These are phyloP conservation scores for Clytia hemisphaerica DNA, from an alignment of 30 jellyfish, hydroid and myxozoan genomes.

Conservation along the genomic window DNA sequence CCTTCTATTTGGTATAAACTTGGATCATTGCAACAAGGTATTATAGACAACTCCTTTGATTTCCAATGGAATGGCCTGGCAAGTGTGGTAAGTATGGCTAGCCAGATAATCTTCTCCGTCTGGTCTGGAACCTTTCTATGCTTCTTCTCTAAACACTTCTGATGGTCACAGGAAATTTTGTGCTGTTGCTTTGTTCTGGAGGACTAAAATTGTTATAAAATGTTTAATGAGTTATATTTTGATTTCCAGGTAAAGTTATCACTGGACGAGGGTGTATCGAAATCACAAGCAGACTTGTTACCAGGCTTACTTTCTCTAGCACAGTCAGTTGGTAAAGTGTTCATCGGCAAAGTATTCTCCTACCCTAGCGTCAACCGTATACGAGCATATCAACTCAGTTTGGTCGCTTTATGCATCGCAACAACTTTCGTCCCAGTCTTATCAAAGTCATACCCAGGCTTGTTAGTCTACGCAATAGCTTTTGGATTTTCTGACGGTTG, in stretches of 20 bases:
- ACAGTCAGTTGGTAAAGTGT: constrained; percentile 67
- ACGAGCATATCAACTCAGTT: constrained; percentile 56
- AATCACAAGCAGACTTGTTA: constrained; percentile 45
- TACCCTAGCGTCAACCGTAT: constrained; percentile 50
- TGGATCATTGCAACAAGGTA: too few relatives aligned
- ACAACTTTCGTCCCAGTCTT: constrained; percentile 67
- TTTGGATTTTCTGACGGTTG: constrained; percentile 83
- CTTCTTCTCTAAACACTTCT: too few relatives aligned
- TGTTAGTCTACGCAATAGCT: constrained; percentile 58
- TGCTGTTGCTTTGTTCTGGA: too few relatives aligned
- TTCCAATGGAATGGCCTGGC: too few relatives aligned
- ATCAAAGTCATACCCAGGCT: constrained; percentile 32
- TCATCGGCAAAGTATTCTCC: constrained; percentile 66
- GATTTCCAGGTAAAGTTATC: constrained; percentile 71
- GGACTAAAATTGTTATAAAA: too few relatives aligned
- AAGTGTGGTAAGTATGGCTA: too few relatives aligned
- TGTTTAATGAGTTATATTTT: too few relatives aligned
- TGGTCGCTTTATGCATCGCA: constrained; percentile 70
- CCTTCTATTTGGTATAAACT: too few relatives aligned
- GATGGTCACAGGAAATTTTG: too few relatives aligned
- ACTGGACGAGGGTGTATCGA: constrained; percentile 52
- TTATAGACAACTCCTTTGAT: too few relatives aligned
- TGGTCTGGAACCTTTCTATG: too few relatives aligned
- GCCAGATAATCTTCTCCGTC: too few relatives aligned
- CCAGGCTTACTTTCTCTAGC: constrained; percentile 84